Conservation (phyloP, 2,113 vertebrate species). For the Fulica atra region DNA sequence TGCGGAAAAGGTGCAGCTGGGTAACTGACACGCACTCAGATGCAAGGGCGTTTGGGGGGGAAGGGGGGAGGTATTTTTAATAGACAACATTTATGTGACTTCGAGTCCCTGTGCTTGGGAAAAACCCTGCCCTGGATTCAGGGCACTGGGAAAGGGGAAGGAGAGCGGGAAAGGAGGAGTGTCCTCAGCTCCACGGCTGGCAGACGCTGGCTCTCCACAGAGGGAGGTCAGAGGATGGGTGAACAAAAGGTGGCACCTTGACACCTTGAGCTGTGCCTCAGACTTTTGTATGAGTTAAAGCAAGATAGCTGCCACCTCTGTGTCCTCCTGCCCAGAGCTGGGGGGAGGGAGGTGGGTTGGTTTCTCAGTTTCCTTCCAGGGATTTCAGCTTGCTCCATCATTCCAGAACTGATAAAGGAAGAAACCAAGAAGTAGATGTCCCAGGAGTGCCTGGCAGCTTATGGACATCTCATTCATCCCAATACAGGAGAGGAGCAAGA, state of each 20-base stretch:
- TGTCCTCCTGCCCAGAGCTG: not conserved
- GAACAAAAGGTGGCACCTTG: not conserved
- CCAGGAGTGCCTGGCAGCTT: not conserved
- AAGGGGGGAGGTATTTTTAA: not conserved
- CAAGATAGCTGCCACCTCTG: not conserved
- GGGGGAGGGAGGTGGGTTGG: not conserved
- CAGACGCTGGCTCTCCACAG: not conserved
- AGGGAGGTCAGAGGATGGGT: not conserved
- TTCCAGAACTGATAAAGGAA: not conserved
- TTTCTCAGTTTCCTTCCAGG: not conserved
- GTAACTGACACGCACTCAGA: no score
- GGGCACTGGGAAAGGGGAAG: not conserved
- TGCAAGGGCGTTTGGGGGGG: no score
- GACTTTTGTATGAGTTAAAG: not conserved
- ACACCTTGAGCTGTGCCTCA: not conserved
- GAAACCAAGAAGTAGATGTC: not conserved
- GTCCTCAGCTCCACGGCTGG: rapidly evolving
- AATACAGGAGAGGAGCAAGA: not conserved
- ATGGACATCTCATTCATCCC: not conserved
- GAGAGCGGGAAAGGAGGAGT: not conserved
- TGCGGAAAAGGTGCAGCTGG: not conserved
- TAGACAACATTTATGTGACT: not conserved
- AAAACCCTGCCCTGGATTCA: not conserved
- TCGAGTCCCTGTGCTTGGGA: not conserved
- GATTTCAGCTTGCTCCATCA: not conserved